Base-by-base conservation (phyloP, 2,888 invertebrate species). In the Eupeodes luniger region DNA sequence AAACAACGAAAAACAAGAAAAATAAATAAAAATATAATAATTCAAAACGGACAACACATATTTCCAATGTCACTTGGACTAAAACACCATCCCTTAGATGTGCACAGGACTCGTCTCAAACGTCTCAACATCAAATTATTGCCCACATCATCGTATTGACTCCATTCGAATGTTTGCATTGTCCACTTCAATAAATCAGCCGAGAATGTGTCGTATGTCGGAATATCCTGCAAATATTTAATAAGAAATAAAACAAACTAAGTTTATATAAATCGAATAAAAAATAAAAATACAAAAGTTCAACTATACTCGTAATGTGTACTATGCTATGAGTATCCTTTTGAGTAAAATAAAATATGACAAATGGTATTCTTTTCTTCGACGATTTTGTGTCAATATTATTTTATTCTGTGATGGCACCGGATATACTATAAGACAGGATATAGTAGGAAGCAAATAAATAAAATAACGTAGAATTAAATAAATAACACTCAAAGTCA, bases 111-210 rank as follows among this genome's bases (percentile, higher is more conserved):
- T 47, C 47, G 40, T 44, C 47, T 27, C 55, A 27, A 44, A 14
- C 61, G 61, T 67, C 83, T 61, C 12, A 72, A 27, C 14, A 75
- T 12, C 80, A 72, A 67, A 49, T 27, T 55, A 55, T 27, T 51
- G 34, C 19, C 64, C 57, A 85, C 70, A 78, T 85, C 70, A 78
- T 85, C 75, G 36, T 59, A 57, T 55, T 59, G 75, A 59, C 75
- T 88, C 64, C 34, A 62, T 0, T 64, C 53, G 59, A 85, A 81
- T 67, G 81, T 85, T 69, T 72, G 77, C 75, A 75, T 78, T 69
- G 85, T 85, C 88, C 88, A 88, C 59, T 88, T 81, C 69, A 88
- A 88, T 85, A 88, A 88, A 81, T 88, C 88, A 78, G 59, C 53
- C 74, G 85, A 64, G 75, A 88, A 88, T 81, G 88, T 88, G 49